Evolutionary conservation across 2,797 vertebrate genomes (phyloP), one percentile per base, ranked within the genome.

Genomic region (Leptoclinus maculatus): DNA sequence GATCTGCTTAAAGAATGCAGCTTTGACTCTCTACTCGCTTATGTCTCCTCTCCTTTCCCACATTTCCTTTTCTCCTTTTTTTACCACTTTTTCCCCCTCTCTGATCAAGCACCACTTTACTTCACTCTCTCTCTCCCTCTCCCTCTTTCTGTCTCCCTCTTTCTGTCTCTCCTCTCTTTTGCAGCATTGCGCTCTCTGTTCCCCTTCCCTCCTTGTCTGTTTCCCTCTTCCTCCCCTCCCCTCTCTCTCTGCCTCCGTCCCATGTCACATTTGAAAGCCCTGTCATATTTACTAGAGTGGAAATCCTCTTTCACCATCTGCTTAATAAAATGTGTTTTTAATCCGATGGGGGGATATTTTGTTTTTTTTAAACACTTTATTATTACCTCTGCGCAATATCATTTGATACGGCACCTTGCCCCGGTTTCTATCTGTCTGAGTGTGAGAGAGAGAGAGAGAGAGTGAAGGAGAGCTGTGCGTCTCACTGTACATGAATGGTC

Each of bases 1-100:
- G 97, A 99, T 99, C 97, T 99, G 97, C 96, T 98, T 99, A 99
- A 98, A 98, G 97, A 92, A 98, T 97, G 92, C 90, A 94, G 95
- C 95, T 96, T 95, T 95, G 93, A 94, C 85, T 89, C 94, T 94
- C 86, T 79, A 41, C 93, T 95, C 93, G 69, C 95, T 89, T 59
- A 34, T 72, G 74, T 91, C 91, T 88, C 91, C 89, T 86, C 83
- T 53, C 62, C 34, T 74, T 51, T 77, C 47, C 53, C 21, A 21
- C n/a, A 34, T 79, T 72, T 74, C 62, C 9, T 78, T 79, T 74
- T 67, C 74, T 71, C 74, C 49, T 58, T 67, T 83, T 32, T 47
- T 75, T 82, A 34, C 76, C 47, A 21, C 32, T 38, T 72, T 76
- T 60, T 21, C 17, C 67, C 29, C 19, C 71, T 60, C 62, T 80